Percentiles rank a stretch among this genome's conserved stretches.
These are phyloP conservation scores for Sebastes alutus DNA, from an alignment of 2,797 vertebrate species.

Conservation along the genomic window DNA sequence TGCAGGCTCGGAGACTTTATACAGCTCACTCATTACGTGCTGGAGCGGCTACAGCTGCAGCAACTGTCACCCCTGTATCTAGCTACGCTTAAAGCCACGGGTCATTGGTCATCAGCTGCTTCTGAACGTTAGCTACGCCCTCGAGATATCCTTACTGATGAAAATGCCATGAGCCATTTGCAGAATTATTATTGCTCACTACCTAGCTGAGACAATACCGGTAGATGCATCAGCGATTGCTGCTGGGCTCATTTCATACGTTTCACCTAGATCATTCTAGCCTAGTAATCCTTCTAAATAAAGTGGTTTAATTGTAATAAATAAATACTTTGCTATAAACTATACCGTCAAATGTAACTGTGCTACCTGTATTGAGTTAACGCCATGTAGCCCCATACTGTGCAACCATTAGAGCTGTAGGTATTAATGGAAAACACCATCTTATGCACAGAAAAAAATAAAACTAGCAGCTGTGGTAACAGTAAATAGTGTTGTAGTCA, in stretches of 20 bases:
- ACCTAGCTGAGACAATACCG: neutral
- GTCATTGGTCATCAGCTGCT: conserved; percentile 37
- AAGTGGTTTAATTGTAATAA: too few species aligned
- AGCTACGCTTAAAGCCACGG: neutral
- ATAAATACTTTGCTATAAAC: too few species aligned
- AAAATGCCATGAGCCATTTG: conserved; percentile 17
- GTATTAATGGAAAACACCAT: too few species aligned
- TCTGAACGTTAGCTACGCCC: conserved; percentile 4
- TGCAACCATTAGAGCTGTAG: too few species aligned
- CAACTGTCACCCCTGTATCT: conserved; percentile 11
- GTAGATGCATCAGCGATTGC: neutral
- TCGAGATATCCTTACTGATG: neutral
- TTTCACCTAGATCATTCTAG: conserved; percentile 1
- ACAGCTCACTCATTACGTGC: conserved; percentile 15
- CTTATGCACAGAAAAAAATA: too few species aligned
- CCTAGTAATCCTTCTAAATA: neutral
- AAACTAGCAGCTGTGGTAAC: too few species aligned
- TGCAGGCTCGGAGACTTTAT: conserved; percentile 8
- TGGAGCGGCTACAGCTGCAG: conserved; percentile 21
- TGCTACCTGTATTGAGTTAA: too few species aligned
- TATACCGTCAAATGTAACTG: too few species aligned
- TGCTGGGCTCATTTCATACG: neutral
- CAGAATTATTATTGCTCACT: neutral
- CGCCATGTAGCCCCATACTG: too few species aligned
- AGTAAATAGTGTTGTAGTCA: too few species aligned